These are phyloP conservation scores for Caenorhabditis latens DNA, from an alignment of 1,140 invertebrate species.

Conservation along the genomic window DNA sequence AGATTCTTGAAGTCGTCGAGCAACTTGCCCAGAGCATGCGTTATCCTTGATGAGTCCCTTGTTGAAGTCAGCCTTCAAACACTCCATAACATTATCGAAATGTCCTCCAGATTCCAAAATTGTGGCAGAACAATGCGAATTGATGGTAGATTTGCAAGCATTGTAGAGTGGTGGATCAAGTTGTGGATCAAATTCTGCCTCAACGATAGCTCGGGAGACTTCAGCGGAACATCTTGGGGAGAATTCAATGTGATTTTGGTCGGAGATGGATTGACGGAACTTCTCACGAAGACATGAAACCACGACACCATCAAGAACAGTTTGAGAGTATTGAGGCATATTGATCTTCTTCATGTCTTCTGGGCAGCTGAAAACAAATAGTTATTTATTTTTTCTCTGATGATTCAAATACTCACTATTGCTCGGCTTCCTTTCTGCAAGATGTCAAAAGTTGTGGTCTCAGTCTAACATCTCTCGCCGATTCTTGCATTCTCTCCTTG, in stretches of 20 bases:
- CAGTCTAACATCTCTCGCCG: constrained; percentile 72
- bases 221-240: constrained; percentile 70
- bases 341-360: constrained; percentile 73
- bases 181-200: constrained; percentile 83
- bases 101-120: constrained; percentile 67
- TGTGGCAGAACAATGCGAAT: constrained; percentile 78
- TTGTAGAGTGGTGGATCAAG: constrained; percentile 89
- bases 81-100: constrained; percentile 75
- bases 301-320: constrained; percentile 69
- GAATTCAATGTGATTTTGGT: constrained; percentile 59
- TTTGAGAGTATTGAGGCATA: constrained; percentile 66
- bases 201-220: constrained; percentile 74
- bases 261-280: constrained; percentile 68
- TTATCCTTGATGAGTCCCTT: constrained; percentile 71
- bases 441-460: constrained; percentile 72
- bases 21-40: constrained; percentile 77
- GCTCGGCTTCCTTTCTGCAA: constrained; percentile 73
- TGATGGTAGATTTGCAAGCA: constrained; percentile 85
- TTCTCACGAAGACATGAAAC: constrained; percentile 74
- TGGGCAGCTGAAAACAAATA: constrained; percentile 70
- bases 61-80: constrained; percentile 77
- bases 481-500: constrained; percentile 85
- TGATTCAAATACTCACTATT: constrained; percentile 68
- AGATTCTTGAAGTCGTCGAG: constrained; percentile 81
- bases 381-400: neutral